Conservation (phyloP, 2,113 vertebrate species). For the Hyaena hyaena region DNA sequence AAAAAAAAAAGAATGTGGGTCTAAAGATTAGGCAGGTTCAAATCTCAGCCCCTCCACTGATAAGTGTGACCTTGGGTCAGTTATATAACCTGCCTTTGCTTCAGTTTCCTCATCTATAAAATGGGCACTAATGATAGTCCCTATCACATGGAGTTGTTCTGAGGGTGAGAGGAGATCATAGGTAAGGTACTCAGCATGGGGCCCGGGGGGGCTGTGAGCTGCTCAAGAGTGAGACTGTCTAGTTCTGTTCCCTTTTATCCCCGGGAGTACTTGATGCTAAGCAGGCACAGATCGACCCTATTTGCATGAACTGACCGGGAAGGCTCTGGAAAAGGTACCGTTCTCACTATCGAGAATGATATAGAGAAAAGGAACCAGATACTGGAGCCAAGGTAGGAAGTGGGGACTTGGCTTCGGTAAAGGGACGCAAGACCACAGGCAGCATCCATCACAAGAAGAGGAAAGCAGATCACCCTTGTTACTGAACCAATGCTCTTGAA, state of each 20-base stretch:
- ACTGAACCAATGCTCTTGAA: background rate
- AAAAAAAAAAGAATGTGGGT: background rate
- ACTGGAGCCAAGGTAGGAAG: background rate
- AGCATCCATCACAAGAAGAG: background rate
- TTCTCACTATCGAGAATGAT: background rate
- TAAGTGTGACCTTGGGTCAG: background rate
- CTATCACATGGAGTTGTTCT: accelerated
- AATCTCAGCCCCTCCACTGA: background rate
- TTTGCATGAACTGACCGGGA: background rate
- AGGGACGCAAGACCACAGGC: background rate
- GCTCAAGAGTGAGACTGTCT: background rate
- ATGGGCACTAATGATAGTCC: background rate
- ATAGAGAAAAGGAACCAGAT: background rate
- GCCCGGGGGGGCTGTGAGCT: background rate
- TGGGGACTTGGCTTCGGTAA: background rate
- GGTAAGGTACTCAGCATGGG: background rate
- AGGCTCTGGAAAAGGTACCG: background rate
- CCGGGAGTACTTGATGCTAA: background rate
- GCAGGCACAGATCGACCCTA: background rate
- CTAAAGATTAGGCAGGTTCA: background rate
- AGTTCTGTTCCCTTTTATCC: background rate
- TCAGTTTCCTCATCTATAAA: background rate
- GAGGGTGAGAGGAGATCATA: background rate
- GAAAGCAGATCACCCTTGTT: background rate
- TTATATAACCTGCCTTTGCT: background rate